phyloP scores from a whole-genome alignment of 2,797 vertebrate species.

The Myotis myotis region DNA sequence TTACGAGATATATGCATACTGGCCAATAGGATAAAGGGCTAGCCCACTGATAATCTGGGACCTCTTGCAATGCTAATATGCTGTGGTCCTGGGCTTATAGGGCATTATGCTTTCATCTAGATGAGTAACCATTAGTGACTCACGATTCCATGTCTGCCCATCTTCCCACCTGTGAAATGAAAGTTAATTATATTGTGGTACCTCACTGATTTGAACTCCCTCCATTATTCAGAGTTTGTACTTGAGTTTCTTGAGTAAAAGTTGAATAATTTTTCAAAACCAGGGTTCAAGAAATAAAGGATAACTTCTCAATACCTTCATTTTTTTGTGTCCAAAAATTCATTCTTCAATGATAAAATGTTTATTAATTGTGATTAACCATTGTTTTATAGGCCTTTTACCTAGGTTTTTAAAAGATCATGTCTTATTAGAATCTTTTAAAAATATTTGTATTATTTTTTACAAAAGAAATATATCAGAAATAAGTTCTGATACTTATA shows the following conservation, averaged over 20 bases:
- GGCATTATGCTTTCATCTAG: conserved; percentile 23
- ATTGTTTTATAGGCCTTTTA: conserved; percentile 44
- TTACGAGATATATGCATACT: not conserved
- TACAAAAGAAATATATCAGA: conserved; percentile 29
- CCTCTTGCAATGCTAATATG: not conserved
- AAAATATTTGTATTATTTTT: not conserved
- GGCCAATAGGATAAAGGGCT: not conserved
- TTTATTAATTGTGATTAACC: conserved; percentile 43
- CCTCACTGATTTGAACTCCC: not conserved
- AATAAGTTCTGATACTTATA: conserved; percentile 48
- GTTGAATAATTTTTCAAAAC: conserved; percentile 44
- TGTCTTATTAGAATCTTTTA: not conserved
- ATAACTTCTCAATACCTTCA: conserved; percentile 14
- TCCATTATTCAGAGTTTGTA: conserved; percentile 10
- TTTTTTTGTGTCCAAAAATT: conserved; percentile 41
- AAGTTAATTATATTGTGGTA: not conserved
- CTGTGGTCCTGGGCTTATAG: not conserved
- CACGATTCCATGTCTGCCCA: not conserved
- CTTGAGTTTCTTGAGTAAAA: conserved; percentile 29
- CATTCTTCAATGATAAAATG: conserved; percentile 48
- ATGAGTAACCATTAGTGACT: not conserved
- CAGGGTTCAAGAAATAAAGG: conserved; percentile 46
- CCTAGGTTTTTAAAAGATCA: conserved; percentile 6
- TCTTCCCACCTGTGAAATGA: conserved; percentile 25
- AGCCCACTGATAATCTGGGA: not conserved